These are phyloP conservation scores for Myotis brandtii DNA, from an alignment of 2,113 vertebrate species.

Conservation along the genomic window DNA sequence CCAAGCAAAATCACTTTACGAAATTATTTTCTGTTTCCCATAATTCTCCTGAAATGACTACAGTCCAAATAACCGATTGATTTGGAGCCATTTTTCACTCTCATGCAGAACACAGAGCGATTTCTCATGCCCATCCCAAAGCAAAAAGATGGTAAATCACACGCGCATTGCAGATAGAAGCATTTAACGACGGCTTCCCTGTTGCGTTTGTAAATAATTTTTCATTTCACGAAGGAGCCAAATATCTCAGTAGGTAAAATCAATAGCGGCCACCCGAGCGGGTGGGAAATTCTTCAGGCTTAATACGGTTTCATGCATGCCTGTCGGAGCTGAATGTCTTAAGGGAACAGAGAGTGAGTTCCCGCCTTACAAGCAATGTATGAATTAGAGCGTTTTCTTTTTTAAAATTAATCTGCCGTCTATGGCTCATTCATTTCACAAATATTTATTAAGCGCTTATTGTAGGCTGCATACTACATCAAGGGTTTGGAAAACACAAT, in stretches of 20 bases:
- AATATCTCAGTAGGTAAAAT: slow-evolving; percentile 81
- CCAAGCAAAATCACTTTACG: slow-evolving; percentile 74
- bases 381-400: slow-evolving; percentile 52
- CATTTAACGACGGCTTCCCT: slow-evolving; percentile 79
- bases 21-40: slow-evolving; percentile 81
- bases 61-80: slow-evolving; percentile 72
- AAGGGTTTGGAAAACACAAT: background rate
- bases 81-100: slow-evolving; percentile 73
- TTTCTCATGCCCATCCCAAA: slow-evolving; percentile 72
- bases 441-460: slow-evolving; percentile 64
- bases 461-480: background rate
- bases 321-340: slow-evolving; percentile 65
- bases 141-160: slow-evolving; percentile 78
- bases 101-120: slow-evolving; percentile 59
- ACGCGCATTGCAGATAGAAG: slow-evolving; percentile 73
- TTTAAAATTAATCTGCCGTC: slow-evolving; percentile 64
- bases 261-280: slow-evolving; percentile 73
- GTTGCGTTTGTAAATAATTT: slow-evolving; percentile 79
- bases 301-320: slow-evolving; percentile 65
- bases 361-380: slow-evolving; percentile 17
- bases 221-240: slow-evolving; percentile 73
- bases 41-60: slow-evolving; percentile 72
- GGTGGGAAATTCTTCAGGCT: slow-evolving; percentile 75
- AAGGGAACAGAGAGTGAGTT: slow-evolving; percentile 68
- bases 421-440: slow-evolving; percentile 45